Evolutionary conservation across 2,113 vertebrate genomes (phyloP).

Genomic region (Oryzias melastigma): DNA sequence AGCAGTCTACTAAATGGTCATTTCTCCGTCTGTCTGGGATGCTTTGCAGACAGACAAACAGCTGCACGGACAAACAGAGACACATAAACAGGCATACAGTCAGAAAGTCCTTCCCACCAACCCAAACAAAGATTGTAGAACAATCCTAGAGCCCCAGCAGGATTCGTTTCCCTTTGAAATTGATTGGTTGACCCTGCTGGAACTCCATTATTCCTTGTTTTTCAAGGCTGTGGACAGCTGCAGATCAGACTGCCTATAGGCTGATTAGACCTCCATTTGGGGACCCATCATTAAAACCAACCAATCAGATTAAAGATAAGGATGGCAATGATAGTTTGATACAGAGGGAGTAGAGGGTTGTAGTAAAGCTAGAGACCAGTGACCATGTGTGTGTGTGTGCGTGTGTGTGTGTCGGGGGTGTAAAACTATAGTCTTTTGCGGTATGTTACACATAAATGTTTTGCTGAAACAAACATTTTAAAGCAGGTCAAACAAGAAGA

Average conservation of each 20-base stretch:
- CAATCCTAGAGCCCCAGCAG: constrained; percentile 63
- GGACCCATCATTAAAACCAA: constrained; percentile 80
- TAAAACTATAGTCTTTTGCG: constrained; percentile 78
- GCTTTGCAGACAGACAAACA: constrained; percentile 70
- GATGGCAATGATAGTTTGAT: constrained; percentile 65
- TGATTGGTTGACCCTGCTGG: constrained; percentile 80
- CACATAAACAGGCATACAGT: constrained; percentile 44
- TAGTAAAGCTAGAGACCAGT: constrained; percentile 83
- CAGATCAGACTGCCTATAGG: constrained; percentile 76
- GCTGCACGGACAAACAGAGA: constrained; percentile 44
- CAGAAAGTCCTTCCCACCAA: constrained; percentile 67
- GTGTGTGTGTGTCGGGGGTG: constrained; percentile 48
- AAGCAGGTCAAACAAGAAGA: constrained; percentile 91
- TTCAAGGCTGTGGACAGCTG: constrained; percentile 65
- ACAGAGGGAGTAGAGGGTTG: constrained; percentile 37
- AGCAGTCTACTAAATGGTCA: constrained; percentile 51
- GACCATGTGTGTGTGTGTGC: constrained; percentile 60
- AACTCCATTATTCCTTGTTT: constrained; percentile 77
- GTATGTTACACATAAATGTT: constrained; percentile 84
- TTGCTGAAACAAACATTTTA: constrained; percentile 87
- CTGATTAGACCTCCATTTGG: constrained; percentile 79
- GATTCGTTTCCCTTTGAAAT: constrained; percentile 74
- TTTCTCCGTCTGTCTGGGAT: constrained; percentile 63
- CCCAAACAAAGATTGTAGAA: constrained; percentile 76
- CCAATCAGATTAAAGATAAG: constrained; percentile 79